These are phyloP conservation scores for Leptodactylus fuscus DNA, from an alignment of 2,113 vertebrate species.

Conservation along the genomic window DNA sequence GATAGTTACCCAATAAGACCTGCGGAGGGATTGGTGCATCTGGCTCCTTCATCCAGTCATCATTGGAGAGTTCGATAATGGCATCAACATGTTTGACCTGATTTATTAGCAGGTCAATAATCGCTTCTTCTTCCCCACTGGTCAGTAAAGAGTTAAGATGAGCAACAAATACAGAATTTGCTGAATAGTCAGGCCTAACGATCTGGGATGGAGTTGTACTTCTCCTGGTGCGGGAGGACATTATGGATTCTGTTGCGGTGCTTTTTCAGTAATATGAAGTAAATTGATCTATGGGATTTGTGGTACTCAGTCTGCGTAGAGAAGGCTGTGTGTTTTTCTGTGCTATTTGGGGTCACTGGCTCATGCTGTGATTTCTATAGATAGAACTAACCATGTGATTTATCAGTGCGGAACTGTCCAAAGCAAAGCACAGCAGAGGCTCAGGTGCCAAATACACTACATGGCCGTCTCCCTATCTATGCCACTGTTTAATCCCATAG, in stretches of 20 bases:
- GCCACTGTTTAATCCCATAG: not conserved
- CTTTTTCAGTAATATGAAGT: constrained; percentile 63
- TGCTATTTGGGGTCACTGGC: constrained; percentile 9
- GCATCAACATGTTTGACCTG: constrained; percentile 64
- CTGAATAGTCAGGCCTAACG: constrained; percentile 63
- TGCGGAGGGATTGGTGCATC: constrained; percentile 65
- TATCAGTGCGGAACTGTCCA: not conserved
- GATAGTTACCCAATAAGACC: constrained; percentile 70
- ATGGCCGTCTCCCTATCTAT: not conserved
- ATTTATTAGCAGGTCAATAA: constrained; percentile 61
- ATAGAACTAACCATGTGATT: constrained; percentile 40
- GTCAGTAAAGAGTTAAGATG: constrained; percentile 67
- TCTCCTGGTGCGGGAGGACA: constrained; percentile 52
- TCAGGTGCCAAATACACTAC: not conserved
- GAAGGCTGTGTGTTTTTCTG: not conserved
- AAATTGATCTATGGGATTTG: not conserved
- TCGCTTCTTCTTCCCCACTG: constrained; percentile 47
- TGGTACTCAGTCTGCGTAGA: constrained; percentile 57
- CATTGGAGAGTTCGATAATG: constrained; percentile 72
- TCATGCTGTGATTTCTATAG: constrained; percentile 11
- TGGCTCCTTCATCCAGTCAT: constrained; percentile 77
- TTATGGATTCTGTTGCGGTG: constrained; percentile 57
- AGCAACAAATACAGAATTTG: constrained; percentile 64
- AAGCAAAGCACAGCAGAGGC: not conserved
- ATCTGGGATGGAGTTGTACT: not conserved